Evolutionary conservation across 2,113 vertebrate genomes (phyloP).

Genomic region (Cryptotis parvus): DNA sequence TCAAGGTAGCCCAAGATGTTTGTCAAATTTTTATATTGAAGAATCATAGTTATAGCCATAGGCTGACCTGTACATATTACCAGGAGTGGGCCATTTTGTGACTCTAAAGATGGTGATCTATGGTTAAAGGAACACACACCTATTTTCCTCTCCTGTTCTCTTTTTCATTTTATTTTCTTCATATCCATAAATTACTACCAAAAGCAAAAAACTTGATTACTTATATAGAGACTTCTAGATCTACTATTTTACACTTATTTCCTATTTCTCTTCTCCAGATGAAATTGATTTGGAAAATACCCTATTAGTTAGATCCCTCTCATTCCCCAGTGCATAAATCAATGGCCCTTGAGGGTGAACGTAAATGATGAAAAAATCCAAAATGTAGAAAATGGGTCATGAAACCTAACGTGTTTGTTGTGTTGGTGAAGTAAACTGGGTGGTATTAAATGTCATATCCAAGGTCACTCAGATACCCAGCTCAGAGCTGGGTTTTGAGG

Average conservation of each 20-base stretch:
- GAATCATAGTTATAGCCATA: not conserved
- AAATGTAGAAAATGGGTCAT: not conserved
- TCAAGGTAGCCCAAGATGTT: not conserved
- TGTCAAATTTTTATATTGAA: conserved; percentile 12
- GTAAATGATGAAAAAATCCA: not conserved
- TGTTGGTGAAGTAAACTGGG: not conserved
- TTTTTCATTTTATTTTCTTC: not conserved
- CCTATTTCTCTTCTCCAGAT: not conserved
- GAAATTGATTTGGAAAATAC: conserved; percentile 32
- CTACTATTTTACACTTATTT: conserved; percentile 35
- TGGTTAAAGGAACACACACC: not conserved
- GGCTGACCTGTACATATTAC: not conserved
- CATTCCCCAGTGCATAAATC: not conserved
- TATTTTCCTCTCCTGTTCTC: not conserved
- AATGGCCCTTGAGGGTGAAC: not conserved
- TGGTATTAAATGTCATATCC: not conserved
- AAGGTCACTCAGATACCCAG: not conserved
- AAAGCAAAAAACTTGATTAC: conserved; percentile 14
- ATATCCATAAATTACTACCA: not conserved
- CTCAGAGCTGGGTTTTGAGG: not conserved
- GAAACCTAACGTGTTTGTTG: not conserved
- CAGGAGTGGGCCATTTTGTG: not conserved
- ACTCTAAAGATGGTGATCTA: not conserved
- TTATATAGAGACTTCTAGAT: conserved; percentile 8
- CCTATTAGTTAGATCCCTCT: not conserved